Percentiles rank a stretch among this genome's conserved stretches.
phyloP scores from a whole-genome alignment of 2,888 invertebrate genomes.

The Apamea monoglypha region DNA sequence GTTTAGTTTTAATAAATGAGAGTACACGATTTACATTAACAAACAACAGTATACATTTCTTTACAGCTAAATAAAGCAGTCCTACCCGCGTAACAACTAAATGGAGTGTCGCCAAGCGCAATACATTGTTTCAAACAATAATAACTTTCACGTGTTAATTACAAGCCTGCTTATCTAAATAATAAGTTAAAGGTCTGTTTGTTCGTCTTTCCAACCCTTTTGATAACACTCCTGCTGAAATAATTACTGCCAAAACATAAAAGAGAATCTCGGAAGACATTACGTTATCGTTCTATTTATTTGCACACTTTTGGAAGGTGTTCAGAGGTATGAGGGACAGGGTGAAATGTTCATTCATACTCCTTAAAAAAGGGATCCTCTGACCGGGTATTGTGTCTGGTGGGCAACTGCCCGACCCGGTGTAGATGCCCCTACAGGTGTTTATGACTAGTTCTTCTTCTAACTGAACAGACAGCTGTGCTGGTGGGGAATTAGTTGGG shows the following conservation, averaged over 20 bases:
- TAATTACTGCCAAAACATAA: conserved; percentile 37
- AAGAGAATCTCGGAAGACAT: conserved; percentile 5
- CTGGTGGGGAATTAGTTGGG: too few relatives aligned
- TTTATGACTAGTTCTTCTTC: too few relatives aligned
- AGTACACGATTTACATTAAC: not conserved
- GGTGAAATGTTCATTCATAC: not conserved
- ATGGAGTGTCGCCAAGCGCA: conserved; percentile 30
- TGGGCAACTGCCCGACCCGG: too few relatives aligned
- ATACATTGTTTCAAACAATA: conserved; percentile 54
- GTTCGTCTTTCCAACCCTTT: conserved; percentile 34
- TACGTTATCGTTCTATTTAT: conserved; percentile 42
- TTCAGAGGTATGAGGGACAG: not conserved
- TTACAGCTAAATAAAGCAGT: conserved; percentile 25
- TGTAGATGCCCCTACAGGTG: too few relatives aligned
- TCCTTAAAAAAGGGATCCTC: not conserved
- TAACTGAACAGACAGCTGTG: too few relatives aligned
- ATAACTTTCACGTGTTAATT: conserved; percentile 54
- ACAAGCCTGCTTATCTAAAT: conserved; percentile 45
- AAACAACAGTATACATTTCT: conserved; percentile 32
- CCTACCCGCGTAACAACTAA: conserved; percentile 23
- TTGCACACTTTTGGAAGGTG: conserved; percentile 26
- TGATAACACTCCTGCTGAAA: conserved; percentile 44
- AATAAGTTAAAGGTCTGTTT: conserved; percentile 54
- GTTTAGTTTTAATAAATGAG: not conserved
- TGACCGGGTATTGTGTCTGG: not conserved